phyloP scores from a whole-genome alignment of 2,113 vertebrate species.

The Anhinga anhinga region DNA sequence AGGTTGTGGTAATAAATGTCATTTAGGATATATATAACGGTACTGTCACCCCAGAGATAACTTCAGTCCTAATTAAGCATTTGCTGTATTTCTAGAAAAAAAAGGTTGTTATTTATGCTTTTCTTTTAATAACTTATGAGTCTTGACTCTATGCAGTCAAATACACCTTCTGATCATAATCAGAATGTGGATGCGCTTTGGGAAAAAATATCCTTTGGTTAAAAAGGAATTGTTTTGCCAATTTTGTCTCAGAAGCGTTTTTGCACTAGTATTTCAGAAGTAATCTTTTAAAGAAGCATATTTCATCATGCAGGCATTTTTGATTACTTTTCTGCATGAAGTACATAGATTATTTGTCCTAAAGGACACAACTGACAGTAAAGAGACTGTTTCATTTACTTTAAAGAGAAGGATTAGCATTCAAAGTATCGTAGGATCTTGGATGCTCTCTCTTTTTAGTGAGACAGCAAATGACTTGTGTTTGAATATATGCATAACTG shows the following conservation, averaged over 20 bases:
- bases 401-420: slow-evolving; percentile 75
- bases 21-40: slow-evolving; percentile 7
- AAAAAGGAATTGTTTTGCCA: slow-evolving; percentile 28
- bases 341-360: slow-evolving; percentile 64
- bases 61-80: neutral
- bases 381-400: slow-evolving; percentile 55
- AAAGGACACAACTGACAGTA: slow-evolving; percentile 54
- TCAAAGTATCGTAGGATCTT: slow-evolving; percentile 63
- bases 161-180: slow-evolving; percentile 34
- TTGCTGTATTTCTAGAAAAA: neutral
- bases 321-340: slow-evolving; percentile 50
- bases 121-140: slow-evolving; percentile 34
- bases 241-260: slow-evolving; percentile 50
- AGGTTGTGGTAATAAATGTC: neutral
- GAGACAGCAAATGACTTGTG: slow-evolving; percentile 55
- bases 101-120: neutral
- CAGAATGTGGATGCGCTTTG: neutral
- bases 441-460: slow-evolving; percentile 44
- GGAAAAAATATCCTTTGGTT: slow-evolving; percentile 23
- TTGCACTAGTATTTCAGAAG: slow-evolving; percentile 38
- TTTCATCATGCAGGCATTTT: slow-evolving; percentile 28
- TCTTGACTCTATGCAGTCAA: slow-evolving; percentile 26
- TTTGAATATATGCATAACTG: slow-evolving; percentile 65
- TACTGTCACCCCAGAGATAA: neutral
- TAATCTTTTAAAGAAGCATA: slow-evolving; percentile 48